Conservation (phyloP, 2,797 vertebrate genomes). For the Thalassophryne amazonica region DNA sequence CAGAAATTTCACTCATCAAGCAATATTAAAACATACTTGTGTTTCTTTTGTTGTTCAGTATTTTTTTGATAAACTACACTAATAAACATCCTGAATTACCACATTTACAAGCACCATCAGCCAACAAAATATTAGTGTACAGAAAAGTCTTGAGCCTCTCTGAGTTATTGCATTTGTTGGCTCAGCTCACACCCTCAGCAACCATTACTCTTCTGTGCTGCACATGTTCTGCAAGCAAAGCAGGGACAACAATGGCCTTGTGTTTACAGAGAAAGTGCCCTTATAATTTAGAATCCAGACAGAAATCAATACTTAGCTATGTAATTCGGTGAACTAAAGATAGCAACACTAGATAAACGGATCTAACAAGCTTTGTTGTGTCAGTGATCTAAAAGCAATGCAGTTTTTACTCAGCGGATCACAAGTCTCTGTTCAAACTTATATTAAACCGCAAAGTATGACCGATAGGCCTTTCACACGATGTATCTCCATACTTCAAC, state of each 20-base stretch:
- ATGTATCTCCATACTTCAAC: constrained; percentile 17
- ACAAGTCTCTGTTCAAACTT: constrained; percentile 2
- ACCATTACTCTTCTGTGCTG: constrained; percentile 58
- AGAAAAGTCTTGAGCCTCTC: constrained; percentile 20
- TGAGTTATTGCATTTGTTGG: constrained; percentile 43
- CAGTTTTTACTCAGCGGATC: constrained; percentile 8
- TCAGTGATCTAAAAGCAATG: constrained; percentile 26
- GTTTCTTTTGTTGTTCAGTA: too few species aligned
- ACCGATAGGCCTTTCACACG: too few species aligned
- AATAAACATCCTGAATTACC: too few species aligned
- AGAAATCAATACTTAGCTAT: constrained; percentile 67
- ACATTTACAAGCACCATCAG: constrained; percentile 38
- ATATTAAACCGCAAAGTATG: constrained; percentile 10
- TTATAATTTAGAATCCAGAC: constrained; percentile 68
- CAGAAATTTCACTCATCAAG: too few species aligned
- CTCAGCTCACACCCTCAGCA: constrained; percentile 36
- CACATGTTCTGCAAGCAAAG: constrained; percentile 66
- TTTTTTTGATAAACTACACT: too few species aligned
- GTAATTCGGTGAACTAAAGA: constrained; percentile 67
- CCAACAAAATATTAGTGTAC: constrained; percentile 25
- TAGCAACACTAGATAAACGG: constrained; percentile 47
- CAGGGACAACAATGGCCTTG: constrained; percentile 62
- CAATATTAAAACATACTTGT: too few species aligned
- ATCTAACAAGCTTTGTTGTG: constrained; percentile 31
- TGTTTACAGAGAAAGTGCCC: constrained; percentile 67